These are phyloP conservation scores for Selenia dentaria DNA, from an alignment of 2,888 invertebrate species.

Conservation along the genomic window DNA sequence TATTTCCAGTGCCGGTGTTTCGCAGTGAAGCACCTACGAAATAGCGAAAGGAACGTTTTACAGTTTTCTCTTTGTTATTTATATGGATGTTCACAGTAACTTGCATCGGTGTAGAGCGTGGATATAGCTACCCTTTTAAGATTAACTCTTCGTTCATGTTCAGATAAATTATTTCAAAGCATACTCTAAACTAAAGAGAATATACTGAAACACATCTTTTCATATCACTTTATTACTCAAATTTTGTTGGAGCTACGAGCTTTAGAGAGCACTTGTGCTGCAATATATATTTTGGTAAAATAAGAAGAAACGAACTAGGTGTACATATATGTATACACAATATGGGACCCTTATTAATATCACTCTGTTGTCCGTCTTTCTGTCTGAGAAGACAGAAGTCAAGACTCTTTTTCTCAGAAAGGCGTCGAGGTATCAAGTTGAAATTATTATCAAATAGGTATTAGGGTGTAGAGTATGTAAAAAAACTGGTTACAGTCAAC, in stretches of 20 bases:
- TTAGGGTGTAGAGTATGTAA: too few relatives aligned
- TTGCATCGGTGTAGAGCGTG: slow-evolving; percentile 1
- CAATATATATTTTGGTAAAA: background rate
- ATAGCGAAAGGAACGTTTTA: slow-evolving; percentile 21
- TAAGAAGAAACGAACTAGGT: background rate
- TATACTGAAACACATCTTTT: background rate
- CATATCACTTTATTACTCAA: background rate
- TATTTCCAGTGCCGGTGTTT: slow-evolving; percentile 17
- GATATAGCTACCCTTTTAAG: slow-evolving; percentile 1
- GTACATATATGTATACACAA: too few relatives aligned
- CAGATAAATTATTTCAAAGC: slow-evolving; percentile 3
- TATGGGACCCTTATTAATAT: too few relatives aligned
- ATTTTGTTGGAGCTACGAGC: background rate
- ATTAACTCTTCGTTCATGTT: slow-evolving; percentile 7
- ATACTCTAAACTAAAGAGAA: background rate
- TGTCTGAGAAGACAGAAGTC: too few relatives aligned
- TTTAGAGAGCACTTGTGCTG: background rate
- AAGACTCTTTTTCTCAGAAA: too few relatives aligned
- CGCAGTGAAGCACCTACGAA: slow-evolving; percentile 12
- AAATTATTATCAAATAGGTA: too few relatives aligned
- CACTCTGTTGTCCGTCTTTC: too few relatives aligned
- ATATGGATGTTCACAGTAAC: slow-evolving; percentile 6
- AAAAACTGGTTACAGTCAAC: too few relatives aligned
- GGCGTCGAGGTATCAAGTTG: too few relatives aligned
- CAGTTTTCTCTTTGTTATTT: slow-evolving; percentile 18